Evolutionary conservation across 2,113 vertebrate genomes (phyloP).

Genomic region (Leptocoma aspasia): DNA sequence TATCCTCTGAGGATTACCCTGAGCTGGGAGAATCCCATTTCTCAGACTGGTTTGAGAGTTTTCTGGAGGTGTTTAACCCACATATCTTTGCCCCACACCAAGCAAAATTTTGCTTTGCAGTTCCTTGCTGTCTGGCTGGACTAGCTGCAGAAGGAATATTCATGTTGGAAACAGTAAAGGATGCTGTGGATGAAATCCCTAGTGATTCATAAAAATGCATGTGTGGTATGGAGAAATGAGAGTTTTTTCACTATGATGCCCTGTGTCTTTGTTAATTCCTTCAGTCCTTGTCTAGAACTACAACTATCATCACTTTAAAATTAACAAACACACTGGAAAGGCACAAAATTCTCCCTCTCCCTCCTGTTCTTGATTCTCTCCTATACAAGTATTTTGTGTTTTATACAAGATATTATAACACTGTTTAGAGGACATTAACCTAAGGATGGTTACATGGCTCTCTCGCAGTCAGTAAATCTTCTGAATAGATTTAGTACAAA

Average conservation of each 20-base stretch:
- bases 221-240: not conserved
- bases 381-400: not conserved
- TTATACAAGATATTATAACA: not conserved
- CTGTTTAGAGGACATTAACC: not conserved
- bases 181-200: not conserved
- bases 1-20: not conserved
- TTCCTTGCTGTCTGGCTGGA: not conserved
- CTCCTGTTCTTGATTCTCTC: too few relatives aligned
- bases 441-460: not conserved
- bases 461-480: not conserved
- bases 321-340: not conserved
- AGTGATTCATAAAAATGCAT: not conserved
- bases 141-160: not conserved
- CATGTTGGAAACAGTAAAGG: not conserved
- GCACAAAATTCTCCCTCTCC: not conserved
- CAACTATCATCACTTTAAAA: not conserved
- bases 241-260: not conserved
- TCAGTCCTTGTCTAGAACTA: not conserved
- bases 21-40: not conserved
- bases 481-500: not conserved
- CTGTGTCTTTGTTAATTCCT: not conserved
- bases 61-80: not conserved
- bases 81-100: not conserved
- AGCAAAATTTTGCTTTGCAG: not conserved
- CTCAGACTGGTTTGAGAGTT: not conserved